phyloP scores from a whole-genome alignment of 2,113 vertebrate species.

The Grammomys surdaster region DNA sequence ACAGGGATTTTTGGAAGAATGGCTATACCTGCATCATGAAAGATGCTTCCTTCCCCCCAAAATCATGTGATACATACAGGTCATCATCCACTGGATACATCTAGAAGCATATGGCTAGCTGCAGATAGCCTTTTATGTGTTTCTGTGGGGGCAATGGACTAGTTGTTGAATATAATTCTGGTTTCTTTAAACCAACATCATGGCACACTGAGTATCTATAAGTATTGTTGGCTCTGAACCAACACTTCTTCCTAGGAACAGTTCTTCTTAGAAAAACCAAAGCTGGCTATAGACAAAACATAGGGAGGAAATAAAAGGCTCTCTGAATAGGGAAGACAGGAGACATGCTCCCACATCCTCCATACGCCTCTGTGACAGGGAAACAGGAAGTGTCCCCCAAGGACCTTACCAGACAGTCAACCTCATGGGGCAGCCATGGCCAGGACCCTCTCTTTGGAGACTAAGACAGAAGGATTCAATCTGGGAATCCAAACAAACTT shows the following conservation, averaged over 20 bases:
- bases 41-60: not conserved
- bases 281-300: slow-evolving; percentile 87
- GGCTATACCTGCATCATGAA: not conserved
- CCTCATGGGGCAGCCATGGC: slow-evolving; percentile 78
- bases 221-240: slow-evolving; percentile 58
- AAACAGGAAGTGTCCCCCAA: slow-evolving; percentile 89
- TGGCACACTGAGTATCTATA: slow-evolving; percentile 34
- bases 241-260: slow-evolving; percentile 63
- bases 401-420: slow-evolving; percentile 80
- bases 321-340: slow-evolving; percentile 82
- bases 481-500: slow-evolving; percentile 86
- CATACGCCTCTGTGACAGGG: slow-evolving; percentile 82
- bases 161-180: not conserved
- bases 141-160: not conserved
- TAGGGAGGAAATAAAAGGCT: slow-evolving; percentile 84
- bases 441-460: slow-evolving; percentile 83
- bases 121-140: not conserved
- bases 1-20: not conserved
- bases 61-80: not conserved
- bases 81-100: not conserved
- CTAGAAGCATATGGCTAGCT: not conserved
- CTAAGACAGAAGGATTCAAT: slow-evolving; percentile 87
- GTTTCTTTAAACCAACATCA: slow-evolving; percentile 8
- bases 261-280: slow-evolving; percentile 65
- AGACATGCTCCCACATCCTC: slow-evolving; percentile 84